These are phyloP conservation scores for Heliconius cydno DNA, from an alignment of 2,888 invertebrate species.

Conservation along the genomic window DNA sequence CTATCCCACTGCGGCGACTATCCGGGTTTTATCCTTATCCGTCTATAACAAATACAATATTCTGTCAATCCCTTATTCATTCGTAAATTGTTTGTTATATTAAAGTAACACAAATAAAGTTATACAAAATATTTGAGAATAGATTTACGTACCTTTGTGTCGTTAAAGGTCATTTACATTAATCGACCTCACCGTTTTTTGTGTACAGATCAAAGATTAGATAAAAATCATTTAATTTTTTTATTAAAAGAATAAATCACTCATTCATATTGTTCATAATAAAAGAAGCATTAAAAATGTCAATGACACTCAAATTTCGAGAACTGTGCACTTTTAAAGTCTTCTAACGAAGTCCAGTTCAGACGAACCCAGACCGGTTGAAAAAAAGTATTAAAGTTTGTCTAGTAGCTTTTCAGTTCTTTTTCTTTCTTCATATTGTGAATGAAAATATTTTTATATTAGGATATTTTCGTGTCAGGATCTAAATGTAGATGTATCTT, in stretches of 20 bases:
- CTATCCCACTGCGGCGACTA: too few species aligned
- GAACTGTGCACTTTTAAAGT: constrained; percentile 5
- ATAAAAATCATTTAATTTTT: not conserved
- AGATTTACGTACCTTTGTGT: not conserved
- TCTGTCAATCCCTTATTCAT: too few species aligned
- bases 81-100: not conserved
- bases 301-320: constrained; percentile 4
- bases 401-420: not conserved
- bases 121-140: not conserved
- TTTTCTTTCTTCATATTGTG: not conserved
- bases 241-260: not conserved
- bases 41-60: too few species aligned
- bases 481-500: not conserved
- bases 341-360: constrained; percentile 19
- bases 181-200: not conserved
- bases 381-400: constrained; percentile 11
- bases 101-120: not conserved
- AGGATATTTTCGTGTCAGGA: not conserved
- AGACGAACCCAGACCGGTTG: not conserved
- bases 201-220: not conserved
- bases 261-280: not conserved
- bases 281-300: constrained; percentile 15
- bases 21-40: too few species aligned
- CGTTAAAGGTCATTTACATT: not conserved
- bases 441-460: not conserved